phyloP scores from a whole-genome alignment of 2,797 vertebrate genomes.

The Sardinella longiceps region DNA sequence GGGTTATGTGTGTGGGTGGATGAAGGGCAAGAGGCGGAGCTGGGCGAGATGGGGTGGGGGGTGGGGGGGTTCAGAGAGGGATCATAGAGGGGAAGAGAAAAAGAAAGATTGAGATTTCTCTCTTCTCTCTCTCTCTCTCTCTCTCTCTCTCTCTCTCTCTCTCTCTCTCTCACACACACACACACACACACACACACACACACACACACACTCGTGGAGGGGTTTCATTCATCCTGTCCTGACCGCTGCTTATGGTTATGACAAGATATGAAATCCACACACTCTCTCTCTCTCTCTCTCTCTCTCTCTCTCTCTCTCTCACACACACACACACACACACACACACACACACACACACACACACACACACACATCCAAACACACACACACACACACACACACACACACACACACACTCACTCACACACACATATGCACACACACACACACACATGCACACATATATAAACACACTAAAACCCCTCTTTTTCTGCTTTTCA shows the following conservation, averaged over 20 bases:
- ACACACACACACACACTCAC: background rate
- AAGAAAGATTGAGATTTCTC: background rate
- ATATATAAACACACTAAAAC: conserved; percentile 30
- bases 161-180: no score
- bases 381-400: no score
- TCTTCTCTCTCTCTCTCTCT: no score
- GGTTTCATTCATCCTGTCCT: no score
- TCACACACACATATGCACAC: background rate
- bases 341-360: background rate
- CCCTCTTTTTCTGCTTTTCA: background rate
- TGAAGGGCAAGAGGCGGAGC: conserved; percentile 51
- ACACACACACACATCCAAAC: no score
- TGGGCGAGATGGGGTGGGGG: conserved; percentile 14
- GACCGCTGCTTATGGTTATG: background rate
- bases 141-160: no score
- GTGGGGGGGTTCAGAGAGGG: background rate
- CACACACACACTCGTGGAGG: no score
- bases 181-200: no score
- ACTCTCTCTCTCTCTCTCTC: no score
- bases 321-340: background rate
- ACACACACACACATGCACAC: conserved; percentile 20
- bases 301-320: no score
- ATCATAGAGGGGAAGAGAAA: background rate
- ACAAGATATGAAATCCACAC: background rate
- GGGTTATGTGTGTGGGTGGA: conserved; percentile 49